Base-by-base conservation (phyloP, 2,888 invertebrate genomes). In the Zonitis immaculata region DNA sequence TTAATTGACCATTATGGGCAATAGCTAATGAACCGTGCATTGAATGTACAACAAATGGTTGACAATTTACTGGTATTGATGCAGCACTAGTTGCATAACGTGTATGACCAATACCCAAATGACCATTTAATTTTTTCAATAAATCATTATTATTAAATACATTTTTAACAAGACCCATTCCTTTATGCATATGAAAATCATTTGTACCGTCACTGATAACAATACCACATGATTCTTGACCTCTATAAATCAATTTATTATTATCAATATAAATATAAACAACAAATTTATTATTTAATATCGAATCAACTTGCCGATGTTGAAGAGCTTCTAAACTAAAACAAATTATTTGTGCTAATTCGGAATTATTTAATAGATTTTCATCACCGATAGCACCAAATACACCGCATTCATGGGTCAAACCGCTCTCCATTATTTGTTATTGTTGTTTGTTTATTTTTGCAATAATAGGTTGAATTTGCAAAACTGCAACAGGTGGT, bases 11-110 rank as follows among this genome's bases (percentile, higher is more conserved):
- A 74, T 99, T 99, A 74, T 99, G 99, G 0, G 96, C 98, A 26
- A 97, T 90, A 0, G 96, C 95, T 48, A 98, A 78, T 1, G 91
- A 88, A 0, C 98, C 98, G 73, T 96, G 95, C 20, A 92, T 88
- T 1, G 97, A 96, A 77, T 98, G 96, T 0, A 98, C 97, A 18
- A 98, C 94, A 77, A 98, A 98, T 0, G 99, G 99, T 75, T 99
- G 99, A 66, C 95, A 95, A 76, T 97, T 97, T 57, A 94, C 87
- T n/a, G 62, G 64, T 71, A 90, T 88, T 68, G 95, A 95, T 1
- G 94, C 94, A 6, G 93, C 95, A n/a, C 91, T 86, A 0, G 98
- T 99, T 1, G 97, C 96, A 71, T 99, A 99, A 61, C 83, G 79
- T n/a, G 95, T 97, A 77, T 99, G 98, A 8, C 98, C 98, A 63